phyloP scores from a whole-genome alignment of 2,888 invertebrate genomes.

The Pterostichus niger region DNA sequence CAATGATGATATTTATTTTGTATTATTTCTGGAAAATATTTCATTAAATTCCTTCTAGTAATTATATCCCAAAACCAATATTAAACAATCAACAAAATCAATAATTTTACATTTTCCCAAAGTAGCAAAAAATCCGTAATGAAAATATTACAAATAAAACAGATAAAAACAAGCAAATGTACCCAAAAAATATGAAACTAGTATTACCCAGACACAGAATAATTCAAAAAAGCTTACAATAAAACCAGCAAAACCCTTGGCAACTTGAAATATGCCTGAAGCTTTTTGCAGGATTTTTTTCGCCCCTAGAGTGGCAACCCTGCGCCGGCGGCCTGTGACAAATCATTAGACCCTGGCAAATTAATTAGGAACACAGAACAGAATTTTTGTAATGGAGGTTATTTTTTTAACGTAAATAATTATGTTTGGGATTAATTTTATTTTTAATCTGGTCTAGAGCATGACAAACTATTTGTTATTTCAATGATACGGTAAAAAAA shows the following conservation, averaged over 20 bases:
- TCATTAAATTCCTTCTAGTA: no score
- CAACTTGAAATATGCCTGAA: constrained; percentile 58
- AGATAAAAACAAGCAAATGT: background rate
- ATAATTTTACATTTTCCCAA: constrained; percentile 11
- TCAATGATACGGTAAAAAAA: background rate
- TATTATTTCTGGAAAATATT: no score
- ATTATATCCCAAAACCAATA: no score
- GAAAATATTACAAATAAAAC: constrained; percentile 18
- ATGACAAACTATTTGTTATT: constrained; percentile 8
- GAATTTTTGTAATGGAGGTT: constrained; percentile 56
- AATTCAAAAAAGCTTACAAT: constrained; percentile 53
- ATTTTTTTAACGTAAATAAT: constrained; percentile 55
- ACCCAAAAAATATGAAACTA: constrained; percentile 55
- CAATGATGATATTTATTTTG: no score
- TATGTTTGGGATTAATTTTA: constrained; percentile 45
- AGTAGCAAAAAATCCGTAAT: background rate
- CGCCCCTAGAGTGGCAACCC: constrained; percentile 42
- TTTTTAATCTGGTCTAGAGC: constrained; percentile 15
- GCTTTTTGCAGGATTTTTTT: constrained; percentile 54
- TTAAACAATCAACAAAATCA: background rate
- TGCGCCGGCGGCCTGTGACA: constrained; percentile 42
- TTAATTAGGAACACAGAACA: constrained; percentile 52
- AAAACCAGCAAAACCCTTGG: constrained; percentile 30
- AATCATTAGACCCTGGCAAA: constrained; percentile 60
- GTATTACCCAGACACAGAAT: constrained; percentile 35